These are phyloP conservation scores for Acrobasis consociella DNA, from an alignment of 2,888 invertebrate species.

Conservation along the genomic window DNA sequence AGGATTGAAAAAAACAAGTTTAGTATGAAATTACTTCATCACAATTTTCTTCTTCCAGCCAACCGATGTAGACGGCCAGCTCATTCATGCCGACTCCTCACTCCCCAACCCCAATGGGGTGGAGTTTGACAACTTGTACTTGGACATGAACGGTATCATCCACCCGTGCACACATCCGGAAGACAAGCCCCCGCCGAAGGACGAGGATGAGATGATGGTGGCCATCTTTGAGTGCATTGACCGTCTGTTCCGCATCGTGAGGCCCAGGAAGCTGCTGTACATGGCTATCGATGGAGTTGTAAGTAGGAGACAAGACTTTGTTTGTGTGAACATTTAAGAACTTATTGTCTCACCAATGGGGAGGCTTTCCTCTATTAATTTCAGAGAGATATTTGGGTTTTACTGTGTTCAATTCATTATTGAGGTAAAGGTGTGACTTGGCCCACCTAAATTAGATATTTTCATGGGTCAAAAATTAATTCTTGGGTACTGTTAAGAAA, in stretches of 20 bases:
- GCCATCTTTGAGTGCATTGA: slow-evolving; percentile 99
- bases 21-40: no score
- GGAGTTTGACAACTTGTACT: slow-evolving; percentile 98
- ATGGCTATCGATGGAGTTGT: slow-evolving; percentile 99
- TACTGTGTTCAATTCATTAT: no score
- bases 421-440: no score
- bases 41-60: slow-evolving; percentile 77
- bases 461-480: no score
- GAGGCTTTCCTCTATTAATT: no score
- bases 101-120: slow-evolving; percentile 97
- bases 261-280: slow-evolving; percentile 96
- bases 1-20: no score
- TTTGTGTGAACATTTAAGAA: no score
- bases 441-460: no score
- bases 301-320: slow-evolving; percentile 51
- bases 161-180: slow-evolving; percentile 99
- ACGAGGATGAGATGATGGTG: slow-evolving; percentile 99
- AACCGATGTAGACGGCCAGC: slow-evolving; percentile 88
- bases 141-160: slow-evolving; percentile 99
- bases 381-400: no score
- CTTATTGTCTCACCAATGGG: no score
- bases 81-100: slow-evolving; percentile 90
- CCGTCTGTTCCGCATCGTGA: slow-evolving; percentile 94
- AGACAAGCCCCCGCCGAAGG: slow-evolving; percentile 97
- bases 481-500: no score